Evolutionary conservation across 2,888 invertebrate genomes (phyloP), one percentile per base, ranked within the genome.

Genomic region (Callimorpha dominula): DNA sequence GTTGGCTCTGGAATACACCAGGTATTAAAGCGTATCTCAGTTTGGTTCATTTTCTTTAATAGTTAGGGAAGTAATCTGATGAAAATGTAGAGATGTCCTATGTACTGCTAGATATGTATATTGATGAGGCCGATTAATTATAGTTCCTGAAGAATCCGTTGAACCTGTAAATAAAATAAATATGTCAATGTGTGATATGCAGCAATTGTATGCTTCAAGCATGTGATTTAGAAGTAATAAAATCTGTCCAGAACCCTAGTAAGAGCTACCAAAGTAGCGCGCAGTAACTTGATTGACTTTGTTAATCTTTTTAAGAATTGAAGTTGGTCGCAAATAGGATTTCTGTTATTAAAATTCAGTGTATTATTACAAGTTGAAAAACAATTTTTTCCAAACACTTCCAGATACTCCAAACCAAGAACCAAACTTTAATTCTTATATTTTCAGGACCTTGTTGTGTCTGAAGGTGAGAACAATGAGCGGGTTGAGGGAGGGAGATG

Each of bases 401-500:
- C n/a, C 42, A 68, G 65, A 68, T 60, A 57, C 65, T 20, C 49
- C 57, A 72, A 72, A 72, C 52, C 54, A 71, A 66, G 75, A 81
- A 74, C 76, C 74, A 77, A 82, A 83, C 70, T 83, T 80, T 79
- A 83, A 86, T 87, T 88, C 84, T 83, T 85, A 85, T 86, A 86
- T 87, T 88, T 85, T 86, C 85, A 87, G 86, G 70, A 78, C 76
- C 81, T 80, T 86, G 86, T 86, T 87, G 87, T 88, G 85, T 85
- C 86, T 88, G 87, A 85, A 88, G 89, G 88, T 88, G 87, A 86
- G 86, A 86, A 88, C 88, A 87, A 88, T 86, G 82, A 73, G 62
- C 60, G 67, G 66, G 73, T 74, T 50, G 71, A 71, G 71, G 76
- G 72, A 60, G 66, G 66, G 50, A 67, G 62, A 49, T 65, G 66